Percentiles rank a stretch among this genome's conserved stretches.
phyloP scores from a whole-genome alignment of 2,888 invertebrate genomes.

The Pachymerium ferrugineum region DNA sequence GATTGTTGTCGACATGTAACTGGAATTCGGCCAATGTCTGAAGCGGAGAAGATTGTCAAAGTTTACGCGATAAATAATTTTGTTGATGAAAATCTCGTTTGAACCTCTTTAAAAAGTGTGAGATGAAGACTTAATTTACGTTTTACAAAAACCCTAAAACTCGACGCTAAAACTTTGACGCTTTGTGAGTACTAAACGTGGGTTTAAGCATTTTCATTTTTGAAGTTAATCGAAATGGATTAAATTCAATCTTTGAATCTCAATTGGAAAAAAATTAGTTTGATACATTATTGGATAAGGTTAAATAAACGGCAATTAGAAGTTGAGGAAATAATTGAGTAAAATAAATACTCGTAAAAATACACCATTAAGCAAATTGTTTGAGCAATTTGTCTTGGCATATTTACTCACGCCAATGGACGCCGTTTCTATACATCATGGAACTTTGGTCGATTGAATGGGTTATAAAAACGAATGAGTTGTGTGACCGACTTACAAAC shows the following conservation, averaged over 20 bases:
- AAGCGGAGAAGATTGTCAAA: constrained; percentile 9
- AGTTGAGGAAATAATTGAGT: neutral
- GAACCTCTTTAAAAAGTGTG: neutral
- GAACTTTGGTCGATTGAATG: neutral
- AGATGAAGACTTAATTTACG: too few species aligned
- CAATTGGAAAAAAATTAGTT: neutral
- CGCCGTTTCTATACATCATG: neutral
- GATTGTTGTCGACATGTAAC: constrained; percentile 10
- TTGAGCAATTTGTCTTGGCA: constrained; percentile 21
- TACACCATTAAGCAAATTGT: constrained; percentile 21
- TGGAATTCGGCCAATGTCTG: constrained; percentile 18
- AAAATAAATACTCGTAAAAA: constrained; percentile 6
- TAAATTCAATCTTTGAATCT: neutral
- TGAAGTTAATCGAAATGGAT: too few species aligned
- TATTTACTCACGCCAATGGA: constrained; percentile 10
- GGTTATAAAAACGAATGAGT: constrained; percentile 18
- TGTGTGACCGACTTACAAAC: constrained; percentile 14
- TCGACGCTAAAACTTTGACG: too few species aligned
- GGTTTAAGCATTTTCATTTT: too few species aligned
- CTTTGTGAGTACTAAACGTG: too few species aligned
- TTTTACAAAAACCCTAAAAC: too few species aligned
- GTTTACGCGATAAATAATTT: constrained; percentile 7
- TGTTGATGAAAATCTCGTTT: neutral
- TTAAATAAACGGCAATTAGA: neutral
- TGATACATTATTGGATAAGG: neutral